Percentiles rank a stretch among this genome's conserved stretches.
These are phyloP conservation scores for Heliconius ismenius DNA, from an alignment of 2,888 invertebrate genomes.

Conservation along the genomic window DNA sequence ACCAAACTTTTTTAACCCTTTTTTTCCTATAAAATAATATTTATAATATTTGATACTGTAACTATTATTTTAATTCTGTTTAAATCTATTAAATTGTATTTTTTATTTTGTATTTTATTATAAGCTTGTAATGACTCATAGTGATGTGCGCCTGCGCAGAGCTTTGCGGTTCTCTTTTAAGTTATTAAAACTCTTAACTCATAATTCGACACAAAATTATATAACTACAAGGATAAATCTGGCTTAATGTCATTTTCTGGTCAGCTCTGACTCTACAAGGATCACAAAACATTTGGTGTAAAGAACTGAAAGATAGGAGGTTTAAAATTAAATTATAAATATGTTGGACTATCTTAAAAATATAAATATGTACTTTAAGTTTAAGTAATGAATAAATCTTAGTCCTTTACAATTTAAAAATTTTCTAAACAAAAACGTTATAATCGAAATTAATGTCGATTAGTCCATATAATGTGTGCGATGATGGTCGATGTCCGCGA, in stretches of 20 bases:
- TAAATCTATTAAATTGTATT: neutral
- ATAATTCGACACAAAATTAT: constrained; percentile 74
- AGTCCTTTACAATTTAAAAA: neutral
- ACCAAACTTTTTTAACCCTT: constrained; percentile 17
- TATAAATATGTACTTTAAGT: too few relatives aligned
- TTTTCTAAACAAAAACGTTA: constrained; percentile 35
- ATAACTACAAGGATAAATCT: constrained; percentile 71
- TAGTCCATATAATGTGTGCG: constrained; percentile 66
- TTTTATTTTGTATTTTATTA: neutral
- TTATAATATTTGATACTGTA: neutral
- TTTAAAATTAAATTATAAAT: constrained; percentile 28
- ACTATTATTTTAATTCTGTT: neutral
- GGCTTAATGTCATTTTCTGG: constrained; percentile 74
- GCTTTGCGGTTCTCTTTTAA: constrained; percentile 54
- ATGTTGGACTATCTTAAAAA: too few relatives aligned
- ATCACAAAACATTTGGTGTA: constrained; percentile 71
- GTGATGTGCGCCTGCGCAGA: constrained; percentile 41
- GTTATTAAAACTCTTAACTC: constrained; percentile 68
- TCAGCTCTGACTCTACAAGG: constrained; percentile 54
- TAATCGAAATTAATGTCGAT: constrained; percentile 61
- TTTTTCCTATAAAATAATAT: neutral
- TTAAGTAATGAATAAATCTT: neutral
- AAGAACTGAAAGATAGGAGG: constrained; percentile 53
- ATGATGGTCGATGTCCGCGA: constrained; percentile 62
- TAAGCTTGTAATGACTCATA: constrained; percentile 24